Evolutionary conservation across 2,797 vertebrate species (phyloP).

Genomic region (Margarornis squamiger): DNA sequence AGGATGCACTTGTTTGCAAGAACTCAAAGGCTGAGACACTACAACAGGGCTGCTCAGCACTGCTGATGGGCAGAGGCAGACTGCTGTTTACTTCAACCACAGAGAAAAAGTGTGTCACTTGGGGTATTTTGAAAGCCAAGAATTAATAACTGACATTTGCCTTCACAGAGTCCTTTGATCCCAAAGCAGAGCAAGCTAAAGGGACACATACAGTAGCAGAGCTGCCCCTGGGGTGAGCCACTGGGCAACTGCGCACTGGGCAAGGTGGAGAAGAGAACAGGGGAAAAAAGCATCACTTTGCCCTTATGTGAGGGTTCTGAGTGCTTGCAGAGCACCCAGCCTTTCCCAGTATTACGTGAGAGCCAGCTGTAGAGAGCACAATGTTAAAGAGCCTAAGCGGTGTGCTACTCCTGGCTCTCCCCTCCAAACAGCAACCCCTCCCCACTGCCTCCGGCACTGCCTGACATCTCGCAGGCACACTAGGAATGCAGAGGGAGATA

Average conservation of each 20-base stretch:
- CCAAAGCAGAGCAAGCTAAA: not conserved
- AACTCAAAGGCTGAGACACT: not conserved
- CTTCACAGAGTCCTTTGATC: not conserved
- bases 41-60: not conserved
- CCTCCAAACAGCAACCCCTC: constrained; percentile 2
- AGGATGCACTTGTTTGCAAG: not conserved
- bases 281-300: not conserved
- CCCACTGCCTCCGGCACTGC: not conserved
- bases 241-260: not conserved
- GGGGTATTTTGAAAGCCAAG: constrained; percentile 9
- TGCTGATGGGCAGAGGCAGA: not conserved
- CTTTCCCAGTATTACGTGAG: not conserved
- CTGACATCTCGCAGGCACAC: constrained; percentile 23
- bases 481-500: not conserved
- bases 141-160: constrained; percentile 30
- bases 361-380: not conserved
- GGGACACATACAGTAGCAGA: not conserved
- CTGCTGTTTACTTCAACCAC: not conserved
- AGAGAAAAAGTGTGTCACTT: not conserved
- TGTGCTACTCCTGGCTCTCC: not conserved
- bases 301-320: not conserved
- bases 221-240: not conserved
- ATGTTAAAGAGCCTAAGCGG: not conserved
- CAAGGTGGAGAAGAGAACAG: not conserved
- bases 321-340: not conserved